A percentile compares a stretch with the other conserved stretches of the same genome.
phyloP scores from a whole-genome alignment of 2,113 vertebrate species.

The Amblyornis subalaris region DNA sequence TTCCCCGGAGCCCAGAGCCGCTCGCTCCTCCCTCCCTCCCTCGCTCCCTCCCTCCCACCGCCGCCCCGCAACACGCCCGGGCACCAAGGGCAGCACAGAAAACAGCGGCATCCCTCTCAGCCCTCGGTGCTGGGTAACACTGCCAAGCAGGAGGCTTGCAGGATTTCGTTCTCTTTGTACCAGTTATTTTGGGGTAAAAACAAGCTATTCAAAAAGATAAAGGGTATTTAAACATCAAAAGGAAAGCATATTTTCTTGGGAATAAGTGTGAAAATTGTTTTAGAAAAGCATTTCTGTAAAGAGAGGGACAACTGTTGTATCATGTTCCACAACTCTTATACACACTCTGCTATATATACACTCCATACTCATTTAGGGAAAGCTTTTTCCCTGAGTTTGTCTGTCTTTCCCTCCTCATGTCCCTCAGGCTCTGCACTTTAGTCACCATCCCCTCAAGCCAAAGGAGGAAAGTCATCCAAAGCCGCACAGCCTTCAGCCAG shows the following conservation, averaged over 20 bases:
- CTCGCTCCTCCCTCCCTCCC: neutral
- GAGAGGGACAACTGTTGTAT: neutral
- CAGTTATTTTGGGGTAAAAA: neutral
- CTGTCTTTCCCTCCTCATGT: neutral
- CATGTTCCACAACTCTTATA: neutral
- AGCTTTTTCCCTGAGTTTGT: neutral
- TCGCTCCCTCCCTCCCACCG: neutral
- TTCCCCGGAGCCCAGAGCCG: neutral
- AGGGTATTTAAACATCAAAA: neutral
- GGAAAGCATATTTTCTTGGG: neutral
- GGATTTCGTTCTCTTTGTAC: neutral
- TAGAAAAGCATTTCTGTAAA: neutral
- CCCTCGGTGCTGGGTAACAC: rapidly evolving
- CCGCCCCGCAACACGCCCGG: neutral
- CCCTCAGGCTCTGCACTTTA: neutral
- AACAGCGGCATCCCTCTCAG: neutral
- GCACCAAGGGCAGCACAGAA: neutral
- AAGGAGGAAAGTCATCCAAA: neutral
- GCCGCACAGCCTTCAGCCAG: neutral
- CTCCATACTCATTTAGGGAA: neutral
- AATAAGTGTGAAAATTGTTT: neutral
- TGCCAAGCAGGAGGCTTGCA: neutral
- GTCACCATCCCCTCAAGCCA: neutral
- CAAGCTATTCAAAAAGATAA: neutral
- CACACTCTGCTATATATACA: neutral